Evolutionary conservation across 1,140 invertebrate species (phyloP), one percentile per base, ranked within the genome.

Genomic region (Panonychus citri): DNA sequence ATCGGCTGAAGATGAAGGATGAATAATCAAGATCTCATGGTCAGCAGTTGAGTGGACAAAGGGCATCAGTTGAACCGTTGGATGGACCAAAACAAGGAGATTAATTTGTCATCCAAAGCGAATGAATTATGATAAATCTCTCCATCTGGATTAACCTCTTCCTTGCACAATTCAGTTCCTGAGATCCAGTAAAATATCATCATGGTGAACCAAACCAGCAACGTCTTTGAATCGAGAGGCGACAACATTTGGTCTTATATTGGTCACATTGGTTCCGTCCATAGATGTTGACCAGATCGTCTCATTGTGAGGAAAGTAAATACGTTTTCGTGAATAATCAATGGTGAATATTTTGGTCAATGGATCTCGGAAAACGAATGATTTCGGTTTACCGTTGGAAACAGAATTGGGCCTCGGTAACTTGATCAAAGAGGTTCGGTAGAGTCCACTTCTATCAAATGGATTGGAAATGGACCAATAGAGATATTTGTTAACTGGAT

Each of bases 401-500:
- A 21, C 5, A n/a, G 43, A 51, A 2, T 17, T 13, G 19, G 49
- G 13, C 19, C 10, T 21, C 12, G 17, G 12, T 8, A 51, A n/a
- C 12, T 25, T 25, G 10, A 24, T 26, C 2, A 51, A 27, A 51
- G 25, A 17, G 28, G n/a, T n/a, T 26, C 49, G 49, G 24, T 51
- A 51, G 10, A 51, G 10, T 49, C 49, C 49, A 30, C 24, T 24
- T 21, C 21, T n/a, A 17, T n/a, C 24, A 1, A 27, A 21, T 26
- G 28, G 24, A 27, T 58, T 28, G 25, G 15, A 19, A 27, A 53
- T 28, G 12, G 49, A 28, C 49, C 49, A 57, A 40, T 24, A 54
- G 53, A 60, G 71, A 73, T 70, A 87, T 70, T 87, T 88, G 68
- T 91, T 93, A 60, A 84, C 81, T 25, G 89, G 84, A 74, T 94